Evolutionary conservation across 2,797 vertebrate species (phyloP).

Genomic region (Rhinophrynus dorsalis): DNA sequence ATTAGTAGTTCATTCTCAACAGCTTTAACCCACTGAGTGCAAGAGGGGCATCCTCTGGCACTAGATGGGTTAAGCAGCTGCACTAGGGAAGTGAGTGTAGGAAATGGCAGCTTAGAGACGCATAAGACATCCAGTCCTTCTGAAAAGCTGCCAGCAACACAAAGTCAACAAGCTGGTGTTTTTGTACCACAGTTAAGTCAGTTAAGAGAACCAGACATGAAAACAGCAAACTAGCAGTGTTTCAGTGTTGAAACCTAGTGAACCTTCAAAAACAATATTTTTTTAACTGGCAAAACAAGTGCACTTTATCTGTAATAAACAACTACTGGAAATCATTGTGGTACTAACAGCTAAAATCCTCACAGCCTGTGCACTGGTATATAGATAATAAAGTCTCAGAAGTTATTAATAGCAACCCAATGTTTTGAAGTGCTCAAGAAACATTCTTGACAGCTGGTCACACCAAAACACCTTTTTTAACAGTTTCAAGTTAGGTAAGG

Average conservation of each 20-base stretch:
- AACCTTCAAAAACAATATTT: not conserved
- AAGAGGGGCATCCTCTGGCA: too few species aligned
- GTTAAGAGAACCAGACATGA: not conserved
- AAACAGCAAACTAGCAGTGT: not conserved
- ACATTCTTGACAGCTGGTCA: not conserved
- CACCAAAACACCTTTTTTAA: not conserved
- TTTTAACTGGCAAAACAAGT: not conserved
- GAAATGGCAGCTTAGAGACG: too few species aligned
- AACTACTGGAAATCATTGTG: not conserved
- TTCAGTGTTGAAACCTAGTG: not conserved
- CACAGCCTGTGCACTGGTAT: not conserved
- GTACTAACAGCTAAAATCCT: not conserved
- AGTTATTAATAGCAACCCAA: too few species aligned
- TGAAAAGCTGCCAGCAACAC: not conserved
- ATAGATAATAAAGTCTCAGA: too few species aligned
- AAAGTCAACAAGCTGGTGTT: not conserved
- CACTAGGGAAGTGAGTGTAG: too few species aligned
- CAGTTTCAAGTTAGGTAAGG: too few species aligned
- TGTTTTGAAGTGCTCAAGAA: too few species aligned
- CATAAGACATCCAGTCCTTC: not conserved
- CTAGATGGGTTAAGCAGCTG: too few species aligned
- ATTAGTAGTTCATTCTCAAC: too few species aligned
- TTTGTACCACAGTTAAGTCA: not conserved
- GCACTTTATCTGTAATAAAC: not conserved
- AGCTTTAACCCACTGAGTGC: too few species aligned